phyloP scores from a whole-genome alignment of 2,888 invertebrate species.

The Tribolium freemani region DNA sequence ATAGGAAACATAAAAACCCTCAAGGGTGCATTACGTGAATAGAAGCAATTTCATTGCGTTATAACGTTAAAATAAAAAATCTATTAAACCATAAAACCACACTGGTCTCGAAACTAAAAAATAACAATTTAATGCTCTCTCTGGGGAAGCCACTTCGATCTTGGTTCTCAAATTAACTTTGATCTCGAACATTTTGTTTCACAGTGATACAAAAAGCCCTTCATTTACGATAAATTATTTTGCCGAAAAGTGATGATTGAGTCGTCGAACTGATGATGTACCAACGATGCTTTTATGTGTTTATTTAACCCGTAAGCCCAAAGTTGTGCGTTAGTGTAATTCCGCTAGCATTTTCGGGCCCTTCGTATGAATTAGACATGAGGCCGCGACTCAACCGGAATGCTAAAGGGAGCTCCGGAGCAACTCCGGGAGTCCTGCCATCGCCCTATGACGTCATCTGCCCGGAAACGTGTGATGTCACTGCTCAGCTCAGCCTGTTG shows the following conservation, averaged over 20 bases:
- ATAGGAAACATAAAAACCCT: background rate
- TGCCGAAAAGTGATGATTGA: background rate
- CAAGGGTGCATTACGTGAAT: background rate
- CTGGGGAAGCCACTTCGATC: background rate
- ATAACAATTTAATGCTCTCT: background rate
- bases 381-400: conserved; percentile 34
- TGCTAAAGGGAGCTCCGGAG: conserved; percentile 18
- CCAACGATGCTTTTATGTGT: conserved; percentile 37
- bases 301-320: conserved; percentile 18
- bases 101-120: background rate
- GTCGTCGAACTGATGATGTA: conserved; percentile 17
- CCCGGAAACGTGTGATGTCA: conserved; percentile 23
- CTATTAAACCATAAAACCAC: background rate
- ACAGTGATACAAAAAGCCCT: background rate
- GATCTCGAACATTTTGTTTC: background rate
- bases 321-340: conserved; percentile 27
- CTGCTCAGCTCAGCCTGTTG: background rate
- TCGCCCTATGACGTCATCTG: conserved; percentile 36
- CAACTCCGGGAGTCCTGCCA: conserved; percentile 23
- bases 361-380: conserved; percentile 41
- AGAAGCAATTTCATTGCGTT: background rate
- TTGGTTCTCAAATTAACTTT: background rate
- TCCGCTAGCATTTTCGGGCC: conserved; percentile 25
- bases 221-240: background rate
- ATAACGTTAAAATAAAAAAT: background rate